Evolutionary conservation across 1,140 invertebrate genomes (phyloP).

Genomic region (Acyrthosiphon pisum): DNA sequence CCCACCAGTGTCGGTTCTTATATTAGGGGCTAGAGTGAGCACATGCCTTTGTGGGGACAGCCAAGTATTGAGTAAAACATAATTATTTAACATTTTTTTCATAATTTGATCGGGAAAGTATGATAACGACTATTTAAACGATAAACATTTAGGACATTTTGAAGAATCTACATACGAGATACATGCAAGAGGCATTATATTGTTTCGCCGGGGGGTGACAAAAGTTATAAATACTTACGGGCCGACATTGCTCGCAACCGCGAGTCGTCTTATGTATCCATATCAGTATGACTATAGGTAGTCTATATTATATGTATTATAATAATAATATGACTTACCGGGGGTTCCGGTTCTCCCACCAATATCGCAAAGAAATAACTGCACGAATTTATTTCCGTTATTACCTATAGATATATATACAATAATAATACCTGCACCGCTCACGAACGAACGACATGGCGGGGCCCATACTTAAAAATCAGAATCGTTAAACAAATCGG

Average conservation of each 20-base stretch:
- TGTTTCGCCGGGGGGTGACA: background rate
- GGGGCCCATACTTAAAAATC: background rate
- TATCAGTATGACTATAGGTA: background rate
- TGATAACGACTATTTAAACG: background rate
- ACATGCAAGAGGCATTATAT: background rate
- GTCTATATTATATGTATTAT: too few relatives aligned
- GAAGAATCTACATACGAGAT: background rate
- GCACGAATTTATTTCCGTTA: slow-evolving; percentile 23
- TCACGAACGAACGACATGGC: background rate
- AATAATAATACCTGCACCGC: background rate
- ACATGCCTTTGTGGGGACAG: background rate
- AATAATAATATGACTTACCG: background rate
- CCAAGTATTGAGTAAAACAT: background rate
- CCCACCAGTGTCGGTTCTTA: too few relatives aligned
- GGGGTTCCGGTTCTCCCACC: too few relatives aligned
- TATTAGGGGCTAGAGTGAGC: background rate
- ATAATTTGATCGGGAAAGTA: background rate
- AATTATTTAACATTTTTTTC: background rate
- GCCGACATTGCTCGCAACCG: background rate
- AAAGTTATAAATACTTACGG: background rate
- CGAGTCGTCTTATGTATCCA: background rate
- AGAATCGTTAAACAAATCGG: slow-evolving; percentile 26
- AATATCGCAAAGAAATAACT: background rate
- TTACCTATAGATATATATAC: background rate
- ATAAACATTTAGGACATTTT: background rate